A percentile compares a stretch with the other conserved stretches of the same genome.
phyloP scores from a whole-genome alignment of 2,797 vertebrate species.

The Galaxias olidus region DNA sequence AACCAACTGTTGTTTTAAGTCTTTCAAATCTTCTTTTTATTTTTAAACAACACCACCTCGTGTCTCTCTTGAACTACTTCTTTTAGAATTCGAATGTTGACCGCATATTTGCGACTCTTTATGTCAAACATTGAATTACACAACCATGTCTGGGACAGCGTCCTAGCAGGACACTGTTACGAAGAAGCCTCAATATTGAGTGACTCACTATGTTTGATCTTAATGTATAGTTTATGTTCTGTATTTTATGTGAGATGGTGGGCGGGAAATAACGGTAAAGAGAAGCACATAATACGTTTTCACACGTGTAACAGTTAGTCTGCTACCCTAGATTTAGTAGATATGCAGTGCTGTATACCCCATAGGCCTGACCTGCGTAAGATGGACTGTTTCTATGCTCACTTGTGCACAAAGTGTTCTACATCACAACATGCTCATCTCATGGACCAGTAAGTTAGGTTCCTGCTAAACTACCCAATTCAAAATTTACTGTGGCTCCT shows the following conservation, averaged over 20 bases:
- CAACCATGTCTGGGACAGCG: conserved; percentile 27
- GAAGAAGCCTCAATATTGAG: conserved; percentile 33
- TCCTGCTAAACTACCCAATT: neutral
- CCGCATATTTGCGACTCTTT: conserved; percentile 31
- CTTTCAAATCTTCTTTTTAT: conserved; percentile 8
- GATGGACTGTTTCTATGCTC: conserved; percentile 21
- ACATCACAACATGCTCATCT: neutral
- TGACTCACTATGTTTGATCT: conserved; percentile 26
- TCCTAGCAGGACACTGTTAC: conserved; percentile 23
- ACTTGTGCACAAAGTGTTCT: conserved; percentile 33
- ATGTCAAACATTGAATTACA: conserved; percentile 15
- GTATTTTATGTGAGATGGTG: conserved; percentile 41
- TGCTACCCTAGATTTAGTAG: conserved; percentile 41
- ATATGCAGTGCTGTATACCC: conserved; percentile 22
- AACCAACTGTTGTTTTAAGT: conserved; percentile 20
- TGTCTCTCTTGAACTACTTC: conserved; percentile 34
- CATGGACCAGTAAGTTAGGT: neutral
- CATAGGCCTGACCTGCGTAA: conserved; percentile 52
- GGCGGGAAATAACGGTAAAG: conserved; percentile 9
- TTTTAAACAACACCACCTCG: conserved; percentile 8
- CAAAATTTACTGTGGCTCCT: conserved; percentile 31
- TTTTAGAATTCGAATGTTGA: conserved; percentile 40
- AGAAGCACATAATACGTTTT: neutral
- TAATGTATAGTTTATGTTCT: conserved; percentile 31
- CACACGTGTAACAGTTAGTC: neutral